phyloP scores from a whole-genome alignment of 2,113 vertebrate species.

The Callionymus lyra region DNA sequence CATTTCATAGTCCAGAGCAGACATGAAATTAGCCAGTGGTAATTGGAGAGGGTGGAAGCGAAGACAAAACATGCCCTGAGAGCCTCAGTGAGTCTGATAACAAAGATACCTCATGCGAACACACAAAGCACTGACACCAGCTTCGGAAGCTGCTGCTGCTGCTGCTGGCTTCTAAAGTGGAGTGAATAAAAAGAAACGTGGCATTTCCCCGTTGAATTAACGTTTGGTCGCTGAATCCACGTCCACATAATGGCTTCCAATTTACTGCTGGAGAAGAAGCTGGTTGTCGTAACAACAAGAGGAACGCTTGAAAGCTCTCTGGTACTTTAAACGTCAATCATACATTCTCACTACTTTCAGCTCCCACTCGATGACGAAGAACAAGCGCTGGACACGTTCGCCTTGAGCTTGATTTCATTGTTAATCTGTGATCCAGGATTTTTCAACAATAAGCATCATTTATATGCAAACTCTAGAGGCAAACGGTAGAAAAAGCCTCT shows the following conservation, averaged over 20 bases:
- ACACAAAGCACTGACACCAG: conserved; percentile 25
- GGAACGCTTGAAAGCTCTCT: conserved; percentile 11
- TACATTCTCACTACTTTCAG: neutral
- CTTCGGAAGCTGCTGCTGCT: conserved; percentile 33
- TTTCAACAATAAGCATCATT: no score
- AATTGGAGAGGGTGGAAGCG: conserved; percentile 38
- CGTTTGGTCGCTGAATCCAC: conserved; percentile 35
- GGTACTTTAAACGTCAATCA: conserved; percentile 3
- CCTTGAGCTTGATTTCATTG: no score
- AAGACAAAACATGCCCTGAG: conserved; percentile 27
- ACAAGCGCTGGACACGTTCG: no score
- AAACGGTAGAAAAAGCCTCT: no score
- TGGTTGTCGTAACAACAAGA: conserved; percentile 18
- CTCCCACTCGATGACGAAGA: no score
- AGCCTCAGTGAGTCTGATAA: conserved; percentile 37
- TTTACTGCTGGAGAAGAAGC: conserved; percentile 30
- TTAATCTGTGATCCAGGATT: no score
- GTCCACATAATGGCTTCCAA: conserved; percentile 34
- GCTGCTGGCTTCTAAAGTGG: conserved; percentile 48
- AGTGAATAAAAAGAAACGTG: conserved; percentile 33
- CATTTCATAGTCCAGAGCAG: conserved; percentile 50
- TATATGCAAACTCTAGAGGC: no score
- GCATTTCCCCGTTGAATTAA: conserved; percentile 29
- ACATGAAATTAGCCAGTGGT: conserved; percentile 48
- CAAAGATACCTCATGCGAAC: conserved; percentile 40